A percentile compares a stretch with the other conserved stretches of the same genome.
These are phyloP conservation scores for Coecobrya sp. DNA, from an alignment of 2,888 invertebrate genomes.

Conservation along the genomic window DNA sequence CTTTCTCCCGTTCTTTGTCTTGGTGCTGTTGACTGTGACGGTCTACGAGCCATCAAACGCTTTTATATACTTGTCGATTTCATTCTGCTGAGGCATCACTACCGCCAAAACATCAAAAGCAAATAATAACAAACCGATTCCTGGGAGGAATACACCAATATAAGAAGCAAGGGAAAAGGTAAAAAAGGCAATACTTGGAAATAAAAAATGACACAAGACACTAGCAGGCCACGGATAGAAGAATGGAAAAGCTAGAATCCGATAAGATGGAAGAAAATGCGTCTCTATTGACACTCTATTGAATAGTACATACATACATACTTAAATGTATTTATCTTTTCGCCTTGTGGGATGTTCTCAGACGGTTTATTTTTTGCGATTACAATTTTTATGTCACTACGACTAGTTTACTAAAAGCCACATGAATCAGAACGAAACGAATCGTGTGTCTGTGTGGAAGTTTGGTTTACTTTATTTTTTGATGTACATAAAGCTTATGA, in stretches of 20 bases:
- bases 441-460: background rate
- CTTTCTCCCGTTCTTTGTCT: slow-evolving; percentile 9
- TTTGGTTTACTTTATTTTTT: background rate
- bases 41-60: slow-evolving; percentile 67
- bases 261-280: slow-evolving; percentile 50
- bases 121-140: slow-evolving; percentile 54
- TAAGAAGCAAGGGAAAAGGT: background rate
- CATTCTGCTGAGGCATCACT: slow-evolving; percentile 66
- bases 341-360: background rate
- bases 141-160: background rate
- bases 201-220: slow-evolving; percentile 50
- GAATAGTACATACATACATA: background rate
- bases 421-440: background rate
- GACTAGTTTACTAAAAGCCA: too few relatives aligned
- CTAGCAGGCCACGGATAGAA: background rate
- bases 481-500: background rate
- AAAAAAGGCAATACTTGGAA: background rate
- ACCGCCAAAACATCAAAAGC: slow-evolving; percentile 31
- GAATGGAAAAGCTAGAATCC: background rate
- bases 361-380: background rate
- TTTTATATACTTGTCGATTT: slow-evolving; percentile 74
- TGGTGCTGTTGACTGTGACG: slow-evolving; percentile 35
- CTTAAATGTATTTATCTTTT: background rate
- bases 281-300: slow-evolving; percentile 65
- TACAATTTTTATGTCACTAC: slow-evolving; percentile 1